Evolutionary conservation across 2,888 invertebrate species (phyloP), one percentile per base, ranked within the genome.

Genomic region (Limenitis camilla): DNA sequence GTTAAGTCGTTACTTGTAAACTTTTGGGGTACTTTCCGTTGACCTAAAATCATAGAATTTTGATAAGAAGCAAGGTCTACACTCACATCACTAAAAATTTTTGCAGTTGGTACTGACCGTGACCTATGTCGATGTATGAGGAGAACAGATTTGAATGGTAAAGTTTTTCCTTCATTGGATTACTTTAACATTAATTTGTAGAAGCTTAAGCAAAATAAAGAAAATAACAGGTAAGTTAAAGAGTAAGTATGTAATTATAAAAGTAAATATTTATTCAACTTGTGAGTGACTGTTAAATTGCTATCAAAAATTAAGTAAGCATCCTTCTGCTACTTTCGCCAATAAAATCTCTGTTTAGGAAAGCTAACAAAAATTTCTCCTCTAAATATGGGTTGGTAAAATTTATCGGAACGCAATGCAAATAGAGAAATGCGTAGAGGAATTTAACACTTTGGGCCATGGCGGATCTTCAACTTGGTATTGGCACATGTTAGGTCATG

Each of bases 401-500:
- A 54, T 50, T 50, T 44, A 53, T 53, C 46, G 44, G 53, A 40
- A 41, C 35, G 38, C 55, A 56, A 50, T 48, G 53, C 49, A 43
- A 56, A 54, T 55, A 61, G 60, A 57, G 57, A 61, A 62, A 67
- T 62, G 61, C 60, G 59, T 57, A 59, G 63, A 68, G 66, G 67
- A 71, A 71, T 72, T 67, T 64, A 61, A 64, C 59, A 64, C 65
- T 59, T 68, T 67, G 51, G 65, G 66, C 55, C 63, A 64, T 68
- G 64, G 69, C 76, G 76, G 74, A 76, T 68, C 73, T 76, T 62
- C 63, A 64, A 63, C 64, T 65, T 64, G 60, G 64, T 45, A 53
- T 56, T 54, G 61, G 60, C 60, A 50, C 19, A 19, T 19, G 19
- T 19, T 19, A 19, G 1, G 1, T 19, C 3, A 19, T 19, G 19